These are phyloP conservation scores for Haplochromis vanheusdeni DNA, from an alignment of 2,113 vertebrate genomes.

Conservation along the genomic window DNA sequence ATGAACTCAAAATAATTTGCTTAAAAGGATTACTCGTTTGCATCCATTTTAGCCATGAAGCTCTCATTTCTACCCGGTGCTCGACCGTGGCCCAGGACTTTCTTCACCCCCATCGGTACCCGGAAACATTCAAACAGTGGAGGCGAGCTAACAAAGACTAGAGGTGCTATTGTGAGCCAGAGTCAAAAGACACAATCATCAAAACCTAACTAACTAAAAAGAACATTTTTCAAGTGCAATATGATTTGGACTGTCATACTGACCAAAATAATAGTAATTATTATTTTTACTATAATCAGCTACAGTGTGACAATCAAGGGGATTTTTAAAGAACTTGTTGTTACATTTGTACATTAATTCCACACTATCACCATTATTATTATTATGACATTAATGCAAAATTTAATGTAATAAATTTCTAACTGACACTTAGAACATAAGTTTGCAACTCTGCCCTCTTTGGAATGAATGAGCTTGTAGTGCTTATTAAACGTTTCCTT, in stretches of 20 bases:
- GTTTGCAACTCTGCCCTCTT: neutral
- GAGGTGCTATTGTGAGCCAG: neutral
- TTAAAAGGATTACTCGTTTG: neutral
- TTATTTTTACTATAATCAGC: neutral
- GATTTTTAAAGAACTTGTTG: neutral
- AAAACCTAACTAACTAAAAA: neutral
- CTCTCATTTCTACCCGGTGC: neutral
- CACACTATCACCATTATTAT: neutral
- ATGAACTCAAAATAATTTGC: neutral
- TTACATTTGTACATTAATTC: neutral
- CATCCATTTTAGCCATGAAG: neutral
- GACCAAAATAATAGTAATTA: fast-evolving
- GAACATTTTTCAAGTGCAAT: neutral
- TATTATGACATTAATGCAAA: neutral
- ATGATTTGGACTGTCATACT: neutral
- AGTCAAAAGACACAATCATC: neutral
- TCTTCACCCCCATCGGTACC: neutral
- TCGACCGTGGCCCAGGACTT: fast-evolving
- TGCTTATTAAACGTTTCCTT: neutral
- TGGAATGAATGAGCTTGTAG: neutral
- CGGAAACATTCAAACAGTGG: neutral
- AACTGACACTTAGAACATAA: neutral
- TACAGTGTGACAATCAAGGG: neutral
- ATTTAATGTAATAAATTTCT: neutral
- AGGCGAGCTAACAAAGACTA: neutral